Evolutionary conservation across 2,888 invertebrate genomes (phyloP), one percentile per base, ranked within the genome.

Genomic region (Germaria angustata): DNA sequence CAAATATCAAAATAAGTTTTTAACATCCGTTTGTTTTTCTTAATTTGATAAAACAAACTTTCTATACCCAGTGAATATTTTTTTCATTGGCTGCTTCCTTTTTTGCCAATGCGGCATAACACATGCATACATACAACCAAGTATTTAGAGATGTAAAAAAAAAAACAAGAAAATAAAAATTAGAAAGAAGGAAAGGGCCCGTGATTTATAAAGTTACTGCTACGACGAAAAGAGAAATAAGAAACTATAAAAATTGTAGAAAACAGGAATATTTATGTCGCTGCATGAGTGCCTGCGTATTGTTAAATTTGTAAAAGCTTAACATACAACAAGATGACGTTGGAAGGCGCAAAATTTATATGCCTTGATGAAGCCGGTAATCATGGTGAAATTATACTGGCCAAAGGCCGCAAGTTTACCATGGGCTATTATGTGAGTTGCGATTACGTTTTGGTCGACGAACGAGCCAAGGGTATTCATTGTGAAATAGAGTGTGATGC

Each of bases 401-500:
- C 89, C 34, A 89, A 88, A 63, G 91, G 90, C 41, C 89, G 87
- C 39, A 87, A 88, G 55, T 90, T 90, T 57, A 86, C 86, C 24
- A 85, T 91, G 34, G 91, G 91, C 13, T 89, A 90, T 61, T 89
- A 86, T 77, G 78, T 87, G 77, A 86, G 82, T 76, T 89, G 88
- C 77, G 90, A 91, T 86, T 85, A 88, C 72, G 83, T 89, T 17
- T 75, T 90, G 32, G 84, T 87, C 2, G 88, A 89, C 71, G 53
- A 81, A 13, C 80, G 87, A 81, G 88, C 85, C 49, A 86, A 87
- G 77, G 87, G 88, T 4, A 44, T 90, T 36, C 89, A 90, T 66
- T 91, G 91, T 78, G 88, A 88, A 66, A 91, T 91, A 75, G 85
- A 87, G 76, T 88, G 89, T 71, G 91, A 91, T 84, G 87, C 90